Evolutionary conservation across 1,140 invertebrate genomes (phyloP), one percentile per base, ranked within the genome.

Genomic region (Brachystomella parvula): DNA sequence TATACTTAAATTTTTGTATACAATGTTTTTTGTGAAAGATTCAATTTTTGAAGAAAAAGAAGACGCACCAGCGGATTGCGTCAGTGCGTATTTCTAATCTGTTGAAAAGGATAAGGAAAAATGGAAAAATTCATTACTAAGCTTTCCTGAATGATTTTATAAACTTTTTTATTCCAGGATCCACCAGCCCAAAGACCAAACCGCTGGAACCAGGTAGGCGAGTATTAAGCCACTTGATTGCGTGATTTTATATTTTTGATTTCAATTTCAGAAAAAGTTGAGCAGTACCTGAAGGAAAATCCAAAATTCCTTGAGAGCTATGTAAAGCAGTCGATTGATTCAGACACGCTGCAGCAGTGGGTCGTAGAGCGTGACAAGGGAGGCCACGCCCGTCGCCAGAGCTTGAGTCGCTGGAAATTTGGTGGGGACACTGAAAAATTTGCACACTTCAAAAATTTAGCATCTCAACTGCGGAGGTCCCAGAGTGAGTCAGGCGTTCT

Each of bases 401-500:
- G 64, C 65, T 62, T 71, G 19, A 66, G 64, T 31, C 28, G 60
- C 19, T 71, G 70, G 70, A 71, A 71, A 64, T 71, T 63, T 49
- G 70, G 70, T 19, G 32, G 30, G 32, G 60, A 60, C 24, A 24
- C 70, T 32, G 67, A 71, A 21, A 63, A 62, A 60, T 61, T 57
- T 30, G 53, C 44, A 26, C 57, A 68, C 49, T 47, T 71, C 19
- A 69, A 71, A 26, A 63, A 66, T 19, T 35, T 71, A 24, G 70
- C 66, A 1, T 28, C 61, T n/a, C 49, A 64, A 44, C 21, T 71
- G 2, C 47, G 59, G 17, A 58, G 65, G 47, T 62, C 65, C 39
- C 61, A 63, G 24, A 58, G 59, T n/a, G 67, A 68, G 66, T 63
- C 61, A 47, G 61, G 33, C 9, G 82, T 85, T 1, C 75, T 86